Evolutionary conservation across 2,113 vertebrate species (phyloP).

Genomic region (Trichechus manatus): DNA sequence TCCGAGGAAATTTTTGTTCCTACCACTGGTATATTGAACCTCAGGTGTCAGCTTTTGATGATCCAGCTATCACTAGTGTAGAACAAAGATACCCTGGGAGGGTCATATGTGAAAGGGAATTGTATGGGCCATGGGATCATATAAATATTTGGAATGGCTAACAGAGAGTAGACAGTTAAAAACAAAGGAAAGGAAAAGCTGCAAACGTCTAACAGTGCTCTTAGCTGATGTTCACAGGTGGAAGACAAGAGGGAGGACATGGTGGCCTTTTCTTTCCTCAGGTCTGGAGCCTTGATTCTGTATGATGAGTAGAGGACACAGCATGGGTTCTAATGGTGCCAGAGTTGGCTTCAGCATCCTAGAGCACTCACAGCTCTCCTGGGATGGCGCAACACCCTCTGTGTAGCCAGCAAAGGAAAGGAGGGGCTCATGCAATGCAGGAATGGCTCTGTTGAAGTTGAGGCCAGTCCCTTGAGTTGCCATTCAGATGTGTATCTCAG

Average conservation of each 20-base stretch:
- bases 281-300: not conserved
- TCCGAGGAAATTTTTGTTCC: not conserved
- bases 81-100: not conserved
- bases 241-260: not conserved
- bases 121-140: not conserved
- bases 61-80: not conserved
- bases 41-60: not conserved
- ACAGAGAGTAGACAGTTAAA: not conserved
- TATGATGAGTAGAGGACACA: not conserved
- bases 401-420: not conserved
- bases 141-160: not conserved
- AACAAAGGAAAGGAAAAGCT: not conserved
- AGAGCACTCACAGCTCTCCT: not conserved
- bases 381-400: not conserved
- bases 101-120: not conserved
- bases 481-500: not conserved
- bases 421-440: accelerated
- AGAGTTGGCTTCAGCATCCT: accelerated
- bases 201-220: not conserved
- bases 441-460: not conserved
- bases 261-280: not conserved
- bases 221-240: not conserved
- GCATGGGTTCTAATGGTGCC: not conserved
- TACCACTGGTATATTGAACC: too few relatives aligned
- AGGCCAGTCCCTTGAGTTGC: not conserved